Percentiles rank a stretch among this genome's conserved stretches.
Conservation (phyloP, 2,888 invertebrate species). For the Micoletzkya japonica region DNA sequence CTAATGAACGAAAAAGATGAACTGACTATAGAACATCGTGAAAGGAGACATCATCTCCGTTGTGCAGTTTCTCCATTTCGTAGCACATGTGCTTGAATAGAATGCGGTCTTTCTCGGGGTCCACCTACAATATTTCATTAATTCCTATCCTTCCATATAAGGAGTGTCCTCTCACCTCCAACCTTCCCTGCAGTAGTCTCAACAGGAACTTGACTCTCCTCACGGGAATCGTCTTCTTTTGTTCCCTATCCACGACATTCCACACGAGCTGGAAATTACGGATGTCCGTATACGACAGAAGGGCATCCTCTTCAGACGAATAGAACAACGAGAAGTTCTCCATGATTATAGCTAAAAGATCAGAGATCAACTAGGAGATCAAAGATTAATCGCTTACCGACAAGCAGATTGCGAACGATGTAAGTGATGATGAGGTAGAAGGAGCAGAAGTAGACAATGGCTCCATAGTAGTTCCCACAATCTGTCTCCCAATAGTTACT, state of each 20-base stretch:
- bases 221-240: slow-evolving; percentile 70
- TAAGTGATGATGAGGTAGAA: slow-evolving; percentile 99
- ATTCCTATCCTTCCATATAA: background rate
- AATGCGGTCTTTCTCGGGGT: slow-evolving; percentile 92
- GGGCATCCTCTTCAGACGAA: slow-evolving; percentile 98
- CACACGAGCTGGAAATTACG: slow-evolving; percentile 98
- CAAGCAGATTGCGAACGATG: slow-evolving; percentile 94
- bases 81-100: slow-evolving; percentile 99
- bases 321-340: slow-evolving; percentile 99
- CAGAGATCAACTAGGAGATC: background rate
- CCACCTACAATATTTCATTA: slow-evolving; percentile 72
- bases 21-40: slow-evolving; percentile 96
- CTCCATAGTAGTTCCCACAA: slow-evolving; percentile 96
- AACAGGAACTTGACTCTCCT: slow-evolving; percentile 60
- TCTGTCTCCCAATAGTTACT: slow-evolving; percentile 86
- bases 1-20: background rate
- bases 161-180: slow-evolving; percentile 1
- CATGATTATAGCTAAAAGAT: slow-evolving; percentile 92
- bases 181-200: slow-evolving; percentile 39
- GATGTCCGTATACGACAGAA: slow-evolving; percentile 96
- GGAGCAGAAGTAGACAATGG: slow-evolving; percentile 95
- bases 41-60: slow-evolving; percentile 98
- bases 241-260: slow-evolving; percentile 97
- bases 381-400: slow-evolving; percentile 75
- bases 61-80: slow-evolving; percentile 92